Evolutionary conservation across 1,140 invertebrate genomes (phyloP).

Genomic region (Trialeurodes vaporariorum): DNA sequence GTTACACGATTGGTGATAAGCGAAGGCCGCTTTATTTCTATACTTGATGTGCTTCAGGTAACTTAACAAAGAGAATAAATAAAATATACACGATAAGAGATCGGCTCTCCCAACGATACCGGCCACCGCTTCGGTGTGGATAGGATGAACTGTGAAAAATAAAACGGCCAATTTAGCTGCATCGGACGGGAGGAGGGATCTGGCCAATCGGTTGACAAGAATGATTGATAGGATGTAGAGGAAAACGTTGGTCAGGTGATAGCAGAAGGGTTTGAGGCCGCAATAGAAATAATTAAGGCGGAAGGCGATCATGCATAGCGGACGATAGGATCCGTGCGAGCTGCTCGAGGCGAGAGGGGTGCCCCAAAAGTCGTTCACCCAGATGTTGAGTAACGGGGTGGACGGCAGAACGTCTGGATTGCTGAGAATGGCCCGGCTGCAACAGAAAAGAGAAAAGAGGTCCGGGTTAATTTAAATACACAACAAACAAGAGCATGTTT

Average conservation of each 20-base stretch:
- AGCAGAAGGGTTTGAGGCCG: constrained; percentile 56
- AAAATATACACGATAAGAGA: constrained; percentile 79
- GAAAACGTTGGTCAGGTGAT: constrained; percentile 71
- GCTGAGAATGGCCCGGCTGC: constrained; percentile 71
- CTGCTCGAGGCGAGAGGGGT: constrained; percentile 69
- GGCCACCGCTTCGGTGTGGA: constrained; percentile 90
- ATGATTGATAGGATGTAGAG: constrained; percentile 65
- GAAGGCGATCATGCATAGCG: constrained; percentile 84
- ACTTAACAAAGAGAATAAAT: constrained; percentile 70
- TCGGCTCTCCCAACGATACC: constrained; percentile 92
- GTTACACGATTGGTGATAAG: too few species aligned
- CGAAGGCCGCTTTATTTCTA: not conserved
- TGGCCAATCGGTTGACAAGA: constrained; percentile 47
- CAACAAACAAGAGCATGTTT: too few species aligned
- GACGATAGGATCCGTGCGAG: constrained; percentile 90
- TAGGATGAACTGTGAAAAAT: constrained; percentile 85
- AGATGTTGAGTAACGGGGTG: constrained; percentile 40
- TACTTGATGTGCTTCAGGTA: constrained; percentile 45
- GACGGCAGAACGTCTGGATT: constrained; percentile 69
- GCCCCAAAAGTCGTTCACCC: constrained; percentile 83
- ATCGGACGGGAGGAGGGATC: constrained; percentile 29
- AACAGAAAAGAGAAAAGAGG: constrained; percentile 35
- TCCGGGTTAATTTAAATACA: too few species aligned
- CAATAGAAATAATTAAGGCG: constrained; percentile 69
- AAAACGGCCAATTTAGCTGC: constrained; percentile 46